phyloP scores from a whole-genome alignment of 2,113 vertebrate species.

The Myotis lucifugus region DNA sequence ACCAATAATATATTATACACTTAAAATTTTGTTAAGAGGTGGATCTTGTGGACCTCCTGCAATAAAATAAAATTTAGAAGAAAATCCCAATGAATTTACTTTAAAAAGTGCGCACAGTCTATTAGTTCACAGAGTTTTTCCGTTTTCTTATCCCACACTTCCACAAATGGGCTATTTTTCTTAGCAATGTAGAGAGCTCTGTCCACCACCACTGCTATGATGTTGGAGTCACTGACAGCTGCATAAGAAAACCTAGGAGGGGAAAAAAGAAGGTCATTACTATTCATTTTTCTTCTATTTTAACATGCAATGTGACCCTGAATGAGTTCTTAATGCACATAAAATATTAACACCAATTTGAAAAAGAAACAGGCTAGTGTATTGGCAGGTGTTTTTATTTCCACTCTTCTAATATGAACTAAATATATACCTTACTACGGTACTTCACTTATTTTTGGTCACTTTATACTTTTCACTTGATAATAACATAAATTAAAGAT shows the following conservation, averaged over 20 bases:
- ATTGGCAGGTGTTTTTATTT: background rate
- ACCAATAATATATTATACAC: background rate
- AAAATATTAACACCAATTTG: background rate
- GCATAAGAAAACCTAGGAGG: conserved; percentile 86
- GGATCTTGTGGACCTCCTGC: background rate
- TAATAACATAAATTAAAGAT: background rate
- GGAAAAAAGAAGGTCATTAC: background rate
- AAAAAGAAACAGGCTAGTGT: background rate
- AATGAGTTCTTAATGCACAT: background rate
- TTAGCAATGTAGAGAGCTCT: conserved; percentile 93
- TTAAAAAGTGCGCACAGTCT: conserved; percentile 91
- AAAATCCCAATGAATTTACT: conserved; percentile 81
- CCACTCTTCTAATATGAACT: background rate
- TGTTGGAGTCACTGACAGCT: conserved; percentile 88
- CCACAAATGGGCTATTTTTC: conserved; percentile 90
- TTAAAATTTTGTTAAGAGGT: background rate
- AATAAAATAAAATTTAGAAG: background rate
- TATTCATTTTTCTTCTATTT: background rate
- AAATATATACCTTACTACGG: background rate
- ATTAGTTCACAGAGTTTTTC: conserved; percentile 92
- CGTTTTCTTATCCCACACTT: conserved; percentile 96
- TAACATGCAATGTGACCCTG: background rate
- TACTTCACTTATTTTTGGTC: background rate
- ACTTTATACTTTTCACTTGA: background rate
- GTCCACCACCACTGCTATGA: conserved; percentile 93